A percentile compares a stretch with the other conserved stretches of the same genome.
phyloP scores from a whole-genome alignment of 2,797 vertebrate species.

The Salarias fasciatus region DNA sequence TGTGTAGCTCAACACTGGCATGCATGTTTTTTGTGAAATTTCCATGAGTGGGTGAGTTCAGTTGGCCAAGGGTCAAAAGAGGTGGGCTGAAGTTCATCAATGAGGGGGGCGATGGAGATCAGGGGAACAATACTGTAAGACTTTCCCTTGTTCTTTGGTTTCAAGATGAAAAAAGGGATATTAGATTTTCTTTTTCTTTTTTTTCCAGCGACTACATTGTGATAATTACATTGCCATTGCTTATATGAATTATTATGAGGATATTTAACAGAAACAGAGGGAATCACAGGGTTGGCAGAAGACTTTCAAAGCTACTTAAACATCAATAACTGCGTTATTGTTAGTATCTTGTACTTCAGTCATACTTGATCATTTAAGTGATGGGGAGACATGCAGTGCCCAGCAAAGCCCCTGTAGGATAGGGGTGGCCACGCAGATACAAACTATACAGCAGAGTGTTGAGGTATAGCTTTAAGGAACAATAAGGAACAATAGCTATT shows the following conservation, averaged over 20 bases:
- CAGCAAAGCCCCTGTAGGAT: too few relatives aligned
- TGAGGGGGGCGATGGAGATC: constrained; percentile 45
- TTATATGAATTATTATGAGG: background rate
- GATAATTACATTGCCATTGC: background rate
- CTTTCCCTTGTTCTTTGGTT: constrained; percentile 44
- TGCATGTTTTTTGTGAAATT: constrained; percentile 30
- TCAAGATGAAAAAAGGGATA: constrained; percentile 18
- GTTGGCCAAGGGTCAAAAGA: constrained; percentile 52
- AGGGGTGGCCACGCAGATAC: background rate
- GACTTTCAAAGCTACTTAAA: background rate
- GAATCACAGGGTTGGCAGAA: background rate
- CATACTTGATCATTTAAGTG: too few relatives aligned
- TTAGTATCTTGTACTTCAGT: too few relatives aligned
- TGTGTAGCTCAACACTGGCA: constrained; percentile 11
- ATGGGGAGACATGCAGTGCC: too few relatives aligned
- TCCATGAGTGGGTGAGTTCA: constrained; percentile 55
- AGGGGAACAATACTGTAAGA: constrained; percentile 49
- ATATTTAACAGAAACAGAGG: constrained; percentile 7
- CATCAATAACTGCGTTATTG: too few relatives aligned
- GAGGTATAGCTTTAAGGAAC: constrained; percentile 22
- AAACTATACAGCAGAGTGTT: constrained; percentile 18
- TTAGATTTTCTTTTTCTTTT: background rate
- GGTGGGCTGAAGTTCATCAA: constrained; percentile 44
- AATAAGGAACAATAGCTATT: constrained; percentile 46
- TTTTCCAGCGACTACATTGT: background rate